Evolutionary conservation across 2,888 invertebrate species (phyloP), one percentile per base, ranked within the genome.

Genomic region (Craniophora ligustri): DNA sequence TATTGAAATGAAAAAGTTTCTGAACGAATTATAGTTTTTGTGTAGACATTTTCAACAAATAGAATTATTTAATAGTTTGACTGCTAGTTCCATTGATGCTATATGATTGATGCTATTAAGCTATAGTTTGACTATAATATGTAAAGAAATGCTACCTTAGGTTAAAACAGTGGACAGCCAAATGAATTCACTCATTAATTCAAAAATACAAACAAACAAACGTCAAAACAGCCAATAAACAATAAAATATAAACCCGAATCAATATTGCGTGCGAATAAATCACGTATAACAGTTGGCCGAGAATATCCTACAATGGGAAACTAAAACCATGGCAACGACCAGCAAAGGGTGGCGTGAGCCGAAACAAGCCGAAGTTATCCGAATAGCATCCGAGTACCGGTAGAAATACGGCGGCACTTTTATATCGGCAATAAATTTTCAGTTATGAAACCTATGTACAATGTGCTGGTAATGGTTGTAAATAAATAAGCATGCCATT

Each of bases 191-290:
- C 23, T 10, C 10, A 23, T 3, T 0, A 10, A 23, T 10, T 3
- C 10, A 3, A n/a, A 23, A 23, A 23, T 8, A n/a, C n/a, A 26
- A 10, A 23, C 10, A 23, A n/a, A n/a, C 23, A 23, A 23, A 23
- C 8, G 23, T 26, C n/a, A 0, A 26, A n/a, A 26, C n/a, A n/a
- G 0, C 26, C 26, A 26, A 23, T 23, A 23, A n/a, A n/a, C n/a
- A 5, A 23, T 8, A 7, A 5, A 7, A 39, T 48, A 40, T 30
- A 51, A 49, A 40, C 23, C 21, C 35, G 40, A 42, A 48, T 53
- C 38, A 53, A 55, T 66, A 67, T 36, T 39, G 11, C 63, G 68
- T 75, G 68, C 63, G 76, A 75, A 79, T 78, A 75, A 80, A 76
- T 74, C 71, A 74, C 69, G 55, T 71, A 55, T 70, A 74, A 71